Percentiles rank a stretch among this genome's conserved stretches.
phyloP scores from a whole-genome alignment of 2,113 vertebrate genomes.

The Ceyx margarethae region DNA sequence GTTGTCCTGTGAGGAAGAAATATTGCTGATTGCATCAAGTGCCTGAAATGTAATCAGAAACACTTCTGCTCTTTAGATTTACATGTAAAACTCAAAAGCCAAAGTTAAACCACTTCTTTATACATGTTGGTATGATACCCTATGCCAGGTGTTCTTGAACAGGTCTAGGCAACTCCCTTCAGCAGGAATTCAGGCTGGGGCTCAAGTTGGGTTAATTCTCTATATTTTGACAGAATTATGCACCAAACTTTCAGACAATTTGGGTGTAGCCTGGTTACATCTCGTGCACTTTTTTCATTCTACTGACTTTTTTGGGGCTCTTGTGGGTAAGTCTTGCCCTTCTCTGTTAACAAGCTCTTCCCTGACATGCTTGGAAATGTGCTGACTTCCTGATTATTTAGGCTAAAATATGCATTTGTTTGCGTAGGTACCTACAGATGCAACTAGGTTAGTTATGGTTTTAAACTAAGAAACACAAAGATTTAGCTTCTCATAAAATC shows the following conservation, averaged over 20 bases:
- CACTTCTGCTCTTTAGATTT: neutral
- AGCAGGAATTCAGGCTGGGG: neutral
- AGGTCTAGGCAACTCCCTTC: neutral
- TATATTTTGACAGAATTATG: neutral
- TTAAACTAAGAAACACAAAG: neutral
- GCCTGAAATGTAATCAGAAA: neutral
- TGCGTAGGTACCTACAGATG: neutral
- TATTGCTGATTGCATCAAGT: neutral
- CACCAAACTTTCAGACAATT: neutral
- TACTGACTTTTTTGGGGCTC: neutral
- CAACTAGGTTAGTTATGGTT: neutral
- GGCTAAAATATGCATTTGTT: neutral
- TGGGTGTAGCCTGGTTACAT: neutral
- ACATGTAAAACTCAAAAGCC: neutral
- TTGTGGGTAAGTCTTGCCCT: neutral
- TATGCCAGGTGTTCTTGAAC: neutral
- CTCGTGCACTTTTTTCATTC: neutral
- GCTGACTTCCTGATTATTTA: neutral
- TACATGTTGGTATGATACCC: neutral
- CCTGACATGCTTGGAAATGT: neutral
- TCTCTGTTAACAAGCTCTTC: neutral
- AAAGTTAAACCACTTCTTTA: neutral
- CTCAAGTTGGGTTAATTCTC: neutral
- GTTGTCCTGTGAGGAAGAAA: neutral
- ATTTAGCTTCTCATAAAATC: neutral